phyloP scores from a whole-genome alignment of 2,888 invertebrate species.

The Tenodera sinensis region DNA sequence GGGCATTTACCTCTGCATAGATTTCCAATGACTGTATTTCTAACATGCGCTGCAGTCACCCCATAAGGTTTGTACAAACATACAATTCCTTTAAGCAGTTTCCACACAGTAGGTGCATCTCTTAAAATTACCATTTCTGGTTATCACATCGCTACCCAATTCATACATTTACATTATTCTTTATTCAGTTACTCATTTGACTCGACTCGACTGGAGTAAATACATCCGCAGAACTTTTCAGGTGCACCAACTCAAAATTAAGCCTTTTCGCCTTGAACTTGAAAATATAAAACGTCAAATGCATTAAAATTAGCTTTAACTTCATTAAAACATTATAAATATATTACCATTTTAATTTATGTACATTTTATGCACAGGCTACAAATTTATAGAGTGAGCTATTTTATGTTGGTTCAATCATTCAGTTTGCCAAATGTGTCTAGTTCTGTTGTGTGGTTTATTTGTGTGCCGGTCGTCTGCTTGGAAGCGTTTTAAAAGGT shows the following conservation, averaged over 20 bases:
- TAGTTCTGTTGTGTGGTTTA: too few species aligned
- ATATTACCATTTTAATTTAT: too few species aligned
- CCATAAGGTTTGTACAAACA: conserved; percentile 76
- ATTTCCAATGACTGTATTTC: conserved; percentile 57
- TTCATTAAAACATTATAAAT: too few species aligned
- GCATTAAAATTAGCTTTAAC: too few species aligned
- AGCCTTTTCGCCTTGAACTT: too few species aligned
- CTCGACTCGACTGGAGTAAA: background rate
- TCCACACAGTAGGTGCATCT: conserved; percentile 52
- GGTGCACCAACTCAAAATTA: too few species aligned
- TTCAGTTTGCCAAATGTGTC: too few species aligned
- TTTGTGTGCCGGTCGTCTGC: background rate
- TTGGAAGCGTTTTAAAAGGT: background rate
- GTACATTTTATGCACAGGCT: too few species aligned
- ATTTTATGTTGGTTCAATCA: too few species aligned
- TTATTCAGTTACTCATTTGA: background rate
- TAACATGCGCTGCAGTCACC: conserved; percentile 52
- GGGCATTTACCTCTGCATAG: conserved; percentile 61
- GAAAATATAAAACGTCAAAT: too few species aligned
- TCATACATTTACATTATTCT: background rate
- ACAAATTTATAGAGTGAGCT: too few species aligned
- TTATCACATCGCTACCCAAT: background rate
- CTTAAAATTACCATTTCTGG: conserved; percentile 19
- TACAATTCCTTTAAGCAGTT: conserved; percentile 67
- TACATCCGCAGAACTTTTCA: too few species aligned